A percentile compares a stretch with the other conserved stretches of the same genome.
Conservation (phyloP, 2,113 vertebrate genomes). For the Tragelaphus scriptus region DNA sequence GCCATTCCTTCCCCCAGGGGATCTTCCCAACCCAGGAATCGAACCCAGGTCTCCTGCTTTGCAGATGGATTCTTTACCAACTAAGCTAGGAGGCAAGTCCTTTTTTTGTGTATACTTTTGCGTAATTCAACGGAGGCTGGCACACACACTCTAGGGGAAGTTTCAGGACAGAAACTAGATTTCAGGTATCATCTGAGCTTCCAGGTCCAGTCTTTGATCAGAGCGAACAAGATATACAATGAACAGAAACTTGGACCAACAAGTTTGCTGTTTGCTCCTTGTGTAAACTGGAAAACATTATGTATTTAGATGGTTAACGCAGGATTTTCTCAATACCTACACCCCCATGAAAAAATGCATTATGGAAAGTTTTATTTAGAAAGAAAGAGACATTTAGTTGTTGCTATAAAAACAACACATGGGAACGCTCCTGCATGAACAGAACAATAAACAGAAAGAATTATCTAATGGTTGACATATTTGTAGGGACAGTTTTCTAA, state of each 20-base stretch:
- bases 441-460: not conserved
- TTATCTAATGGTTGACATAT: not conserved
- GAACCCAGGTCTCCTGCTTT: not conserved
- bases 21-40: not conserved
- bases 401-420: not conserved
- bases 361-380: not conserved
- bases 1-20: not conserved
- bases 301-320: slow-evolving; percentile 23
- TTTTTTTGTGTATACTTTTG: not conserved
- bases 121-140: not conserved
- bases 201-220: slow-evolving; percentile 52
- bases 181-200: slow-evolving; percentile 64
- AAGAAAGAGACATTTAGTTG: not conserved
- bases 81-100: not conserved
- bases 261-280: not conserved
- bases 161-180: slow-evolving; percentile 14
- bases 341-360: not conserved
- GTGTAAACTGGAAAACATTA: slow-evolving; percentile 44
- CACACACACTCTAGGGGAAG: not conserved
- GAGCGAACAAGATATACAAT: slow-evolving; percentile 54
- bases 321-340: not conserved
- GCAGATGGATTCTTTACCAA: not conserved
- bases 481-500: not conserved
- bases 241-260: slow-evolving; percentile 33
- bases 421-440: not conserved